Conservation (phyloP, 2,888 invertebrate genomes). For the Drosophila mulleri region DNA sequence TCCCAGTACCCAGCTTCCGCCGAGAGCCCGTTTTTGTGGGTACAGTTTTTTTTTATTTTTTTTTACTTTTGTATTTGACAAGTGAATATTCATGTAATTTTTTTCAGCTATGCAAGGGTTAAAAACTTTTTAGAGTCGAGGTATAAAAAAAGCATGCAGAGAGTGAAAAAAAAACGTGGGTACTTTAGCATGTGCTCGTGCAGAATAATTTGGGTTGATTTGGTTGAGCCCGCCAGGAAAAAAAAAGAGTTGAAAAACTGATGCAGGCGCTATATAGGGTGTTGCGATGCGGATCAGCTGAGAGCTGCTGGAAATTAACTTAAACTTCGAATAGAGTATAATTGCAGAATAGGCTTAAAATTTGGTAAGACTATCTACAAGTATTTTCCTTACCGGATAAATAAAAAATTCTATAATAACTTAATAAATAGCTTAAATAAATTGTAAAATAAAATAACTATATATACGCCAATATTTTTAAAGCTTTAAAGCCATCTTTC, state of each 20-base stretch:
- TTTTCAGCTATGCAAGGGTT: constrained; percentile 75
- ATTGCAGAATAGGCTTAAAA: no score
- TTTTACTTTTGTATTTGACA: constrained; percentile 80
- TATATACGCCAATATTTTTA: background rate
- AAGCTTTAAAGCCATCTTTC: no score
- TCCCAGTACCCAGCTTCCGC: constrained; percentile 25
- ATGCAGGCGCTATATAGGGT: constrained; percentile 57
- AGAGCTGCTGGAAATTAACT: background rate
- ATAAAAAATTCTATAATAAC: no score
- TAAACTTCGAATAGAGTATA: background rate
- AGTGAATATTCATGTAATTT: constrained; percentile 84
- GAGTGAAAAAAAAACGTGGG: constrained; percentile 82
- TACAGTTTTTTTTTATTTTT: constrained; percentile 36
- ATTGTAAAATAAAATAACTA: no score
- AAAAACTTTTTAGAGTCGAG: constrained; percentile 63
- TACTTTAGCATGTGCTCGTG: constrained; percentile 84
- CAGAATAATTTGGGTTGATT: constrained; percentile 79
- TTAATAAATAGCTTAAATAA: no score
- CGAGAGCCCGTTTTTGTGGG: constrained; percentile 40
- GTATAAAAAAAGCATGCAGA: constrained; percentile 19
- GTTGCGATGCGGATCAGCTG: constrained; percentile 7
- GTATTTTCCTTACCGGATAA: no score
- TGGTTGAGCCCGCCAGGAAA: constrained; percentile 36
- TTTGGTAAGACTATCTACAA: no score
- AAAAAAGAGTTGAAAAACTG: constrained; percentile 51